Percentiles rank a stretch among this genome's conserved stretches.
These are phyloP conservation scores for Psylliodes chrysocephalus DNA, from an alignment of 2,888 invertebrate genomes.

Conservation along the genomic window DNA sequence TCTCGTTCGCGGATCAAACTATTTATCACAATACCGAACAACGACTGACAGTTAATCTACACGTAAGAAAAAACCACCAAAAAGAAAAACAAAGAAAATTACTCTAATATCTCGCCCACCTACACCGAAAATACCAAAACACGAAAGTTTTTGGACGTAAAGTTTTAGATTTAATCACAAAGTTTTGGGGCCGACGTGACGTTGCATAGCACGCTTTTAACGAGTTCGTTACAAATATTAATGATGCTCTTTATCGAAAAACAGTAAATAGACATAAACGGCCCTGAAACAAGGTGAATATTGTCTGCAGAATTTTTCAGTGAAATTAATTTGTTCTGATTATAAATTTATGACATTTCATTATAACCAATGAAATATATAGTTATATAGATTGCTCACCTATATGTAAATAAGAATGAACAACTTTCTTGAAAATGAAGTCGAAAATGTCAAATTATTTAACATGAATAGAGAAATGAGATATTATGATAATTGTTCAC, in stretches of 20 bases:
- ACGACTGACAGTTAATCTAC: background rate
- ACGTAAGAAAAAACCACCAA: slow-evolving; percentile 5
- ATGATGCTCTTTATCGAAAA: background rate
- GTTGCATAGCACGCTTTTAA: background rate
- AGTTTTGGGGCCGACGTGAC: background rate
- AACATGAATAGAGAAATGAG: too few relatives aligned
- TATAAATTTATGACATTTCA: too few relatives aligned
- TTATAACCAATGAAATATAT: too few relatives aligned
- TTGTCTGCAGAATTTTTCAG: too few relatives aligned
- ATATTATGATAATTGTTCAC: too few relatives aligned
- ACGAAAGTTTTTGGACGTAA: background rate
- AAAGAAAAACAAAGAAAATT: slow-evolving; percentile 5
- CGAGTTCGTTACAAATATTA: background rate
- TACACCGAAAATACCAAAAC: too few relatives aligned
- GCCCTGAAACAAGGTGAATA: too few relatives aligned
- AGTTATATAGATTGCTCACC: too few relatives aligned
- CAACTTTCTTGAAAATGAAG: too few relatives aligned
- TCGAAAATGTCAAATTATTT: too few relatives aligned
- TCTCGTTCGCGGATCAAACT: background rate
- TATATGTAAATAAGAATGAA: too few relatives aligned
- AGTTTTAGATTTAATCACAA: slow-evolving; percentile 4
- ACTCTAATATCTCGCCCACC: background rate
- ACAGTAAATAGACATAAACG: background rate
- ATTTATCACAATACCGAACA: background rate
- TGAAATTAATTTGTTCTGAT: too few relatives aligned